Evolutionary conservation across 2,797 vertebrate species (phyloP), one percentile per base, ranked within the genome.

Genomic region (Semotilus atromaculatus): DNA sequence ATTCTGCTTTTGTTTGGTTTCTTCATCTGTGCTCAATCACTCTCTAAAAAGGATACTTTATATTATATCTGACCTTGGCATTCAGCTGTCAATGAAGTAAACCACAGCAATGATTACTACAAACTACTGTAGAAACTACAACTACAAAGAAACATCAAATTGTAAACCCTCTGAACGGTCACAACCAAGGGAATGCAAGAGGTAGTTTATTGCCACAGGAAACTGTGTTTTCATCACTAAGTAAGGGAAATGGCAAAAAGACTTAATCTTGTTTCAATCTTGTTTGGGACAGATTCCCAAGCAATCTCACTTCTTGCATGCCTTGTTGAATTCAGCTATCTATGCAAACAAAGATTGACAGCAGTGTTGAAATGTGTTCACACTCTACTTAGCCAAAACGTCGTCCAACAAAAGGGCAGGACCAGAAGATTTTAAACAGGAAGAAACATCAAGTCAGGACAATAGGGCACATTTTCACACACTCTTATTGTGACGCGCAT

Each of bases 291-390:
- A 45, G 7, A 26, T 2, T n/a, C 29, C 10, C 64, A n/a, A 40
- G 21, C 36, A 64, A 82, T 75, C 23, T 60, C 88, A 90, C 92
- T 92, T 95, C 92, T 92, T 93, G 94, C 93, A 95, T 95, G 92
- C 91, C 94, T 93, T 93, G 92, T 74, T 48, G 74, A 72, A 43
- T 29, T 48, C 75, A 38, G 14, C 75, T 85, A 53, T 66, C 26
- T 55, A 45, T 23, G 16, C 71, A 78, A 86, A 60, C 21, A 74
- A 34, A 83, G 62, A 76, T 2, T 67, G 70, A 80, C 40, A 85
- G 58, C n/a, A 72, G 60, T 83, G 86, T 80, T 70, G 72, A 80
- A 82, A 72, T 62, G 70, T 45, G 29, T 74, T 89, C 74, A 84
- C 73, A 94, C 93, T 94, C 94, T 96, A 90, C 91, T 92, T 87